phyloP scores from a whole-genome alignment of 2,113 vertebrate genomes.

The Centropus unirufus region DNA sequence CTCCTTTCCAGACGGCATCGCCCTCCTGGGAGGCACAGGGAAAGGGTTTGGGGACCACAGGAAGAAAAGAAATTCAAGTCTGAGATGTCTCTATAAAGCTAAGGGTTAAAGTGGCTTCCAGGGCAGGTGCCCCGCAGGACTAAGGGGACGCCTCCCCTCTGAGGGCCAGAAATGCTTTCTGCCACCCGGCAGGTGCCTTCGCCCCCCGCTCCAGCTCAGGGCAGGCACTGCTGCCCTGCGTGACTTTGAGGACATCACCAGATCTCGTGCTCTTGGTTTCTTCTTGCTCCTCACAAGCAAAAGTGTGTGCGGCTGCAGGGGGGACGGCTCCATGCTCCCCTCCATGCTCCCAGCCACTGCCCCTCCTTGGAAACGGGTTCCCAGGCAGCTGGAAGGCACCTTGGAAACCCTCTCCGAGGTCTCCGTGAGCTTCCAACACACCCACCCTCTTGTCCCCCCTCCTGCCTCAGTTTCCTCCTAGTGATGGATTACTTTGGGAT shows the following conservation, averaged over 20 bases:
- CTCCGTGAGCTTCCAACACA: not conserved
- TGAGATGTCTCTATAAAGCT: not conserved
- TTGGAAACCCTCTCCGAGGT: not conserved
- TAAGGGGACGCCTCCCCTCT: not conserved
- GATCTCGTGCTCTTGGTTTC: not conserved
- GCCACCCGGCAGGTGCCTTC: too few species aligned
- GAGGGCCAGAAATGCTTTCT: not conserved
- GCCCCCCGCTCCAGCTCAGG: not conserved
- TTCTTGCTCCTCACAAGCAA: accelerated
- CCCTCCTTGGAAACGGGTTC: not conserved
- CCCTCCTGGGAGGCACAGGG: not conserved
- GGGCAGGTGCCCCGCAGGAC: not conserved
- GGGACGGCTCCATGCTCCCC: not conserved
- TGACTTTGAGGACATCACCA: not conserved
- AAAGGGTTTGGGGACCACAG: accelerated
- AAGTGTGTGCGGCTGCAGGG: not conserved
- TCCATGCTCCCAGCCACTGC: not conserved
- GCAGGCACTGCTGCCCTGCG: not conserved
- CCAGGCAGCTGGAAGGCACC: not conserved
- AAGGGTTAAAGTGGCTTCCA: not conserved
- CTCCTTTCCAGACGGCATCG: accelerated
- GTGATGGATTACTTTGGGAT: slow-evolving; percentile 94
- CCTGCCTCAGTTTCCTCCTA: slow-evolving; percentile 81
- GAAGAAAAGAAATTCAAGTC: not conserved
- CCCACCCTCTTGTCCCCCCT: not conserved